Evolutionary conservation across 2,113 vertebrate species (phyloP).

Genomic region (Morone saxatilis): DNA sequence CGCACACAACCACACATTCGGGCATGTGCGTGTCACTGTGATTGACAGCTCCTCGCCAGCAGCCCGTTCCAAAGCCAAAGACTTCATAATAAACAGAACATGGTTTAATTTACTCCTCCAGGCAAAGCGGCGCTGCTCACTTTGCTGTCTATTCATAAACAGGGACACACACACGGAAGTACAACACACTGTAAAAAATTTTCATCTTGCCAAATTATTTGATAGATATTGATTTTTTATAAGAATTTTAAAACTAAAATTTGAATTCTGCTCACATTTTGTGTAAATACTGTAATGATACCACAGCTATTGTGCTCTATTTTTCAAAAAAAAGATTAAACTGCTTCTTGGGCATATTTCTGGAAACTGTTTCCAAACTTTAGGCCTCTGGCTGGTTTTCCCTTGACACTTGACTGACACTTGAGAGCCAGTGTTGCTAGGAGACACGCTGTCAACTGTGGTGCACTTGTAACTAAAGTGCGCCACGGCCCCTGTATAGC

Average conservation of each 20-base stretch:
- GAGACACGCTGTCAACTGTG: constrained; percentile 2
- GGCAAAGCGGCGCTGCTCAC: constrained; percentile 49
- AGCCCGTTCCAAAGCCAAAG: constrained; percentile 62
- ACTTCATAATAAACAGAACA: constrained; percentile 74
- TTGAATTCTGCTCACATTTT: neutral
- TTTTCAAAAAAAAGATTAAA: neutral
- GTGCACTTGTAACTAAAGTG: neutral
- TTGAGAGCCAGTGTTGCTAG: neutral
- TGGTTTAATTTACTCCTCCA: constrained; percentile 70
- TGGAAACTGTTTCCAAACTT: neutral
- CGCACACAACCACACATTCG: neutral
- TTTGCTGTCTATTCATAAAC: constrained; percentile 46
- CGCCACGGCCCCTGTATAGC: neutral
- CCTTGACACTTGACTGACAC: constrained; percentile 3
- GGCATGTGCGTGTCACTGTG: constrained; percentile 36
- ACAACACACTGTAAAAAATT: constrained; percentile 34
- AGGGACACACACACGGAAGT: constrained; percentile 7
- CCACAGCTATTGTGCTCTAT: neutral
- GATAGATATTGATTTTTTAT: neutral
- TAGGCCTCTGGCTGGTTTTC: neutral
- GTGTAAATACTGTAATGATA: neutral
- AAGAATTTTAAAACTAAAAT: neutral
- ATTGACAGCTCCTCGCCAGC: constrained; percentile 72
- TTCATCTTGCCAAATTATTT: neutral
- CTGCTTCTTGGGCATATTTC: neutral